Evolutionary conservation across 2,888 invertebrate species (phyloP).

Genomic region (Pyrgus malvae): DNA sequence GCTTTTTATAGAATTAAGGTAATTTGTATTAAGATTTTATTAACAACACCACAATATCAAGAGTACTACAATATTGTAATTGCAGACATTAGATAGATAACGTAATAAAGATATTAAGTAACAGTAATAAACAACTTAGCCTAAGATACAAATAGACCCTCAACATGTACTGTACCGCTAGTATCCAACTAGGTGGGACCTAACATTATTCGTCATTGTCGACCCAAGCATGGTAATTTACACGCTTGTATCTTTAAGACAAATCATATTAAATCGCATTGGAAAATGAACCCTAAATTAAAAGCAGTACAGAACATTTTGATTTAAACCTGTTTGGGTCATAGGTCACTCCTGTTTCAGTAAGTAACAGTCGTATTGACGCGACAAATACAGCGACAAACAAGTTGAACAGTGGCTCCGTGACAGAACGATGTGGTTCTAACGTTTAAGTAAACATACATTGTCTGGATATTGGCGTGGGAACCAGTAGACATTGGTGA

Average conservation of each 20-base stretch:
- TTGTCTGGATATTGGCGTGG: conserved; percentile 51
- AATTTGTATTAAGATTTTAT: too few species aligned
- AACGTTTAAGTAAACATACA: conserved; percentile 42
- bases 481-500: conserved; percentile 37
- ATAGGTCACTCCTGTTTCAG: conserved; percentile 16
- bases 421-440: conserved; percentile 43
- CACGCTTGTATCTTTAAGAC: conserved; percentile 25
- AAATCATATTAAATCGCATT: background rate
- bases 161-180: conserved; percentile 2
- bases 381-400: conserved; percentile 43
- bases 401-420: conserved; percentile 42
- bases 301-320: background rate
- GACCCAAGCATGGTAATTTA: conserved; percentile 27
- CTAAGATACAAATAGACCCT: conserved; percentile 13
- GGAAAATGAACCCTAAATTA: background rate
- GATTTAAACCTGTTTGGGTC: background rate
- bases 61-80: too few species aligned
- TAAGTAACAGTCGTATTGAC: conserved; percentile 31
- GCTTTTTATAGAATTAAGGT: too few species aligned
- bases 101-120: too few species aligned
- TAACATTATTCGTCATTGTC: conserved; percentile 28
- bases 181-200: background rate
- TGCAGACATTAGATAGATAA: too few species aligned
- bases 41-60: too few species aligned
- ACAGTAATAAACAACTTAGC: too few species aligned